Conservation (phyloP, 2,113 vertebrate genomes). For the Trinectes maculatus region DNA sequence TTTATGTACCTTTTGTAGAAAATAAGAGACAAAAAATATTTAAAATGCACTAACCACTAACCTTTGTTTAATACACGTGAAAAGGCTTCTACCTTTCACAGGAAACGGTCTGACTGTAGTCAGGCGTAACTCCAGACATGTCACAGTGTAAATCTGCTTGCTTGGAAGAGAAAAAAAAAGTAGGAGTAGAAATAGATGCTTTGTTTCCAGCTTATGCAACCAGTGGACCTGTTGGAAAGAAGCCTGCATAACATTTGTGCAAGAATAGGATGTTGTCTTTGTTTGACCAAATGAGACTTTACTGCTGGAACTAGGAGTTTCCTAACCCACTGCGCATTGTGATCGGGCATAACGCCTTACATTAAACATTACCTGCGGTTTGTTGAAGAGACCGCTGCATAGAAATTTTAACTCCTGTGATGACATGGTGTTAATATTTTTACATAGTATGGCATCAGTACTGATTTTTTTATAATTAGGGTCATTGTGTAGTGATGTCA, state of each 20-base stretch:
- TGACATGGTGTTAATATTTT: background rate
- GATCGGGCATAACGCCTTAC: background rate
- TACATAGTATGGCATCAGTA: background rate
- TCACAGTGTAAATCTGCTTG: conserved; percentile 71
- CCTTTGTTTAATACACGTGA: conserved; percentile 45
- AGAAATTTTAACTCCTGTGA: background rate
- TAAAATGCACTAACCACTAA: background rate
- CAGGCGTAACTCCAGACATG: conserved; percentile 69
- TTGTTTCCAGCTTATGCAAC: conserved; percentile 75
- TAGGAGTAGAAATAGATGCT: conserved; percentile 67
- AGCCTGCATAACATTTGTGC: conserved; percentile 73
- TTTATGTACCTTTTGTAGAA: conserved; percentile 28
- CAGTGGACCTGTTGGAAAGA: conserved; percentile 75
- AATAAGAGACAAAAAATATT: background rate
- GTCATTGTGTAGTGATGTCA: background rate
- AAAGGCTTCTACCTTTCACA: conserved; percentile 64
- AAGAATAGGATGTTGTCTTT: conserved; percentile 76
- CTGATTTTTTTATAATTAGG: background rate
- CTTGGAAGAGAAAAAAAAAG: conserved; percentile 28
- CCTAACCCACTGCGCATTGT: conserved; percentile 14
- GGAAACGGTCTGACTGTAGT: conserved; percentile 69
- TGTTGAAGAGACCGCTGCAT: background rate
- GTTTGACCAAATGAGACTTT: conserved; percentile 45
- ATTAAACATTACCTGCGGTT: background rate
- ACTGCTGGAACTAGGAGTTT: conserved; percentile 45